These are phyloP conservation scores for Anagrus nilaparvatae DNA, from an alignment of 1,140 invertebrate genomes.

Conservation along the genomic window DNA sequence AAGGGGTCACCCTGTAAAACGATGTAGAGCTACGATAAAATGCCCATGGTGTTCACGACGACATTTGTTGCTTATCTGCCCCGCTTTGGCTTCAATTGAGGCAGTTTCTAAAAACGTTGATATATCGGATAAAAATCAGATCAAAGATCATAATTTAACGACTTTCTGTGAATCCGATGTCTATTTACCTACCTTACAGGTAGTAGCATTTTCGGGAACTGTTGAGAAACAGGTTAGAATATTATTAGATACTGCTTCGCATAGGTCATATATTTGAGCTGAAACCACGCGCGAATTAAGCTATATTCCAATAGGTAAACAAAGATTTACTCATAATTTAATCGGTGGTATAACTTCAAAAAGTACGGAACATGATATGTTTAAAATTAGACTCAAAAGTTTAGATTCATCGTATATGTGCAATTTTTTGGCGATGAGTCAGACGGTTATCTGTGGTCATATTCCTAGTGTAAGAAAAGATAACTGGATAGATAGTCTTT, in stretches of 20 bases:
- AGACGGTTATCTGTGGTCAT: slow-evolving; percentile 4
- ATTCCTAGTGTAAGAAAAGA: slow-evolving; percentile 6
- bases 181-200: slow-evolving; percentile 8
- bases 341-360: slow-evolving; percentile 7
- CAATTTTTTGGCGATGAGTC: slow-evolving; percentile 8
- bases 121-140: no score
- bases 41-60: slow-evolving; percentile 10
- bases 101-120: no score
- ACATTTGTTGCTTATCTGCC: not conserved
- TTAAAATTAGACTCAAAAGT: slow-evolving; percentile 6
- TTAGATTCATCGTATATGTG: slow-evolving; percentile 2
- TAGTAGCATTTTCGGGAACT: slow-evolving; percentile 2
- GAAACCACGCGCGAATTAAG: slow-evolving; percentile 1
- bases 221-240: slow-evolving; percentile 5
- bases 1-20: slow-evolving; percentile 5
- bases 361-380: slow-evolving; percentile 6
- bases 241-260: slow-evolving; percentile 5
- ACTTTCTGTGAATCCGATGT: slow-evolving; percentile 3
- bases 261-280: slow-evolving; percentile 3
- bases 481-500: slow-evolving; percentile 4
- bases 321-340: slow-evolving; percentile 5
- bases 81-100: not conserved
- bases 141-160: slow-evolving; percentile 8
- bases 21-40: slow-evolving; percentile 8
- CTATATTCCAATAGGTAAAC: slow-evolving; percentile 1